Evolutionary conservation across 2,888 invertebrate species (phyloP).

Genomic region (Orgyia antiqua): DNA sequence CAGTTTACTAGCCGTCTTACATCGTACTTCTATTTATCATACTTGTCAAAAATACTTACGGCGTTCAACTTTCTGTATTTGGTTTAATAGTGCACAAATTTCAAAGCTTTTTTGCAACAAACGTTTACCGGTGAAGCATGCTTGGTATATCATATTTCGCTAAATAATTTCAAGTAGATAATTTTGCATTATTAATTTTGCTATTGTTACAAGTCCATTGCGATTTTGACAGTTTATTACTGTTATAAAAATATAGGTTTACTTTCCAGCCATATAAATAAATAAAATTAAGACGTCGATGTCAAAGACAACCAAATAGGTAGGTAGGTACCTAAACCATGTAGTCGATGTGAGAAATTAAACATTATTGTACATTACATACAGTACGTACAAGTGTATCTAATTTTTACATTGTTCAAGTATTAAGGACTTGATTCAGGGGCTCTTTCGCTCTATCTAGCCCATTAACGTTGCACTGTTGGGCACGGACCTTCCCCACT

Average conservation of each 20-base stretch:
- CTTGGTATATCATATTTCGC: slow-evolving; percentile 54
- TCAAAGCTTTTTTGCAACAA: slow-evolving; percentile 29
- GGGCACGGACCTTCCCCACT: too few species aligned
- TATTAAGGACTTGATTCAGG: too few species aligned
- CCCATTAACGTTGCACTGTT: too few species aligned
- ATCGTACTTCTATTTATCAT: too few species aligned
- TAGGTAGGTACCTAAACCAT: too few species aligned
- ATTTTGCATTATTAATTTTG: slow-evolving; percentile 31
- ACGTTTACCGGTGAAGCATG: slow-evolving; percentile 38
- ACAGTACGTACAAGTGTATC: too few species aligned
- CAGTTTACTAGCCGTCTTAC: too few species aligned
- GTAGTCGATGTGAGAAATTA: too few species aligned
- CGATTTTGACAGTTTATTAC: slow-evolving; percentile 14
- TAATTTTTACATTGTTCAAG: too few species aligned
- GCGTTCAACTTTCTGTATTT: slow-evolving; percentile 11
- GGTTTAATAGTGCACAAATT: slow-evolving; percentile 20
- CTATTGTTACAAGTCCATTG: slow-evolving; percentile 15
- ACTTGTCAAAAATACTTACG: slow-evolving; percentile 23
- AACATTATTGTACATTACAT: too few species aligned
- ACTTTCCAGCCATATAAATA: slow-evolving; percentile 9
- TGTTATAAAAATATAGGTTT: slow-evolving; percentile 5
- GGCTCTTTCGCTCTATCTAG: too few species aligned
- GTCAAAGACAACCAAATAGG: too few species aligned
- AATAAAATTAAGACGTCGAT: not conserved
- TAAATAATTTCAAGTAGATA: slow-evolving; percentile 26